Evolutionary conservation across 1,140 invertebrate species (phyloP), one percentile per base, ranked within the genome.

Genomic region (Drosophila athabasca): DNA sequence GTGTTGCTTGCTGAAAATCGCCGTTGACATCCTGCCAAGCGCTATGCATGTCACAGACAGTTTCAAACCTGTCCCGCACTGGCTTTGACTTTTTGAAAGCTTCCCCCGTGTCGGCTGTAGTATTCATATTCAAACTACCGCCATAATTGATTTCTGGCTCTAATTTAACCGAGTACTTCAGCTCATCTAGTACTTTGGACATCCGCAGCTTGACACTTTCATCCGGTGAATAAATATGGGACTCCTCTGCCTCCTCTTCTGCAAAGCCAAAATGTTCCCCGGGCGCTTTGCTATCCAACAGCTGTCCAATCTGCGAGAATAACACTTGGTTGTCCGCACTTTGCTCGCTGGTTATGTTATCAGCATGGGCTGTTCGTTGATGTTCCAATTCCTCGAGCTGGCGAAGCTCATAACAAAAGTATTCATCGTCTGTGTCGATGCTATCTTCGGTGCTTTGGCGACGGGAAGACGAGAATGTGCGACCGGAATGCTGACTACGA

Each of bases 401-500:
- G 49, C 95, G 93, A 54, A 97, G 84, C 84, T 97, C 97, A 90
- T 98, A 97, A 70, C 96, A 96, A 81, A 97, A 98, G 95, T 97
- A 98, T 92, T 98, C 97, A 87, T 98, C 97, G 92, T 98, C 97
- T 45, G 96, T 97, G 91, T 98, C 97, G 60, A 98, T 98, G 62
- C 96, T 97, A 77, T 98, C 97, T 92, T 97, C 97, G 0, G 97
- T 98, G 90, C 96, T 97, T 92, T 98, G 97, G 41, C 97, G 92
- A 80, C 97, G 93, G 2, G 97, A 97, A 5, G 96, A 97, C 1
- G 96, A 97, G 2, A 96, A 95, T 80, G 96, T 97, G 68, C 96
- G 93, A 92, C 95, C 96, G 0, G 96, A 97, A 92, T 97, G 95
- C 3, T 96, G 97, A 90, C 96, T 97, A 62, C 95, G 93, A 72